phyloP scores from a whole-genome alignment of 2,113 vertebrate species.

The Entosphenus tridentatus region DNA sequence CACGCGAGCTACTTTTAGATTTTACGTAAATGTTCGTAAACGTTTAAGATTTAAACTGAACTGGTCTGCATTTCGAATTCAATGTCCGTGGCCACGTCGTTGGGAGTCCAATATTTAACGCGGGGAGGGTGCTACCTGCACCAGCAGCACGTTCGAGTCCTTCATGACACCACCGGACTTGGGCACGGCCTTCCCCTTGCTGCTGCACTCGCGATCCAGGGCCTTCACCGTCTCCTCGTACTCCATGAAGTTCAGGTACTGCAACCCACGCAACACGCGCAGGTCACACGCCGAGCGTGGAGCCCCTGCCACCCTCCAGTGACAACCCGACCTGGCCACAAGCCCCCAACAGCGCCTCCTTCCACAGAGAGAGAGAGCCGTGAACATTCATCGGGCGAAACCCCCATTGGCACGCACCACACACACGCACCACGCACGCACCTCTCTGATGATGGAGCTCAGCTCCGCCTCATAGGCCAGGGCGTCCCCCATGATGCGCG shows the following conservation, averaged over 20 bases:
- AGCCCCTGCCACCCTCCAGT: background rate
- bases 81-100: too few species aligned
- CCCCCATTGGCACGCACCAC: background rate
- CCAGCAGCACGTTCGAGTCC: constrained; percentile 23
- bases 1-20: background rate
- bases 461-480: constrained; percentile 54
- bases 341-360: constrained; percentile 1
- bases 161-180: constrained; percentile 22
- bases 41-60: background rate
- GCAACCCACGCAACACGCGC: constrained; percentile 8
- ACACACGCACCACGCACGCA: constrained; percentile 11
- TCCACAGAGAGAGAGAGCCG: background rate
- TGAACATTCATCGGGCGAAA: background rate
- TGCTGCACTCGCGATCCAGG: constrained; percentile 65
- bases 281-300: background rate
- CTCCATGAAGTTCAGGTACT: constrained; percentile 66
- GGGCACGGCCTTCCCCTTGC: constrained; percentile 46
- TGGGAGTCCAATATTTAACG: background rate
- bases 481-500: constrained; percentile 43
- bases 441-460: constrained; percentile 63
- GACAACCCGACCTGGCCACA: background rate
- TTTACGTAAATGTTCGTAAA: background rate
- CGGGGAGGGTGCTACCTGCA: constrained; percentile 34
- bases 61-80: background rate
- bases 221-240: constrained; percentile 51